Evolutionary conservation across 2,797 vertebrate species (phyloP).

Genomic region (Gastrophryne carolinensis): DNA sequence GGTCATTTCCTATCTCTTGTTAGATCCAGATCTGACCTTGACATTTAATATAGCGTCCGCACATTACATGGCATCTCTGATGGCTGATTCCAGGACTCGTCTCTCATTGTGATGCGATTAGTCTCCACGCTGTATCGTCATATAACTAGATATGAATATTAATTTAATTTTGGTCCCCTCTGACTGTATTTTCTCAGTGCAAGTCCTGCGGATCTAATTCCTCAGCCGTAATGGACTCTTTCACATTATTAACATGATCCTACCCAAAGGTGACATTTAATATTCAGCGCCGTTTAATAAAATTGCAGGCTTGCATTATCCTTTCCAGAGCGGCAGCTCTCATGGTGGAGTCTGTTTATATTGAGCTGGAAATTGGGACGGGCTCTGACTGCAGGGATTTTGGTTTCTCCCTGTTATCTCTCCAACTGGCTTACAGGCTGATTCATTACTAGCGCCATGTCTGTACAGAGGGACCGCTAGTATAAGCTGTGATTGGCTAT

Average conservation of each 20-base stretch:
- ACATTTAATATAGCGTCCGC: too few species aligned
- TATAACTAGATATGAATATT: background rate
- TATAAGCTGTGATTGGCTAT: too few species aligned
- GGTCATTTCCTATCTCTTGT: too few species aligned
- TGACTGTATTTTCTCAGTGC: background rate
- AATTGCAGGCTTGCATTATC: background rate
- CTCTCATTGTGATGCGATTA: background rate
- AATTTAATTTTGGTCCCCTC: background rate
- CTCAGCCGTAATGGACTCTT: background rate
- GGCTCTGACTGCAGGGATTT: too few species aligned
- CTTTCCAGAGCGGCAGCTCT: background rate
- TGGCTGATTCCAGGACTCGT: background rate
- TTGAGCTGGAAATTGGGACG: too few species aligned
- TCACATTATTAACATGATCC: background rate
- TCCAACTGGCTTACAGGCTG: too few species aligned
- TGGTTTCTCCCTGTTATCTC: too few species aligned
- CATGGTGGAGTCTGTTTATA: too few species aligned
- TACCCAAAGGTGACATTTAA: slow-evolving; percentile 18
- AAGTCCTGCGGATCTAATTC: background rate
- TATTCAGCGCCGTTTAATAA: slow-evolving; percentile 32
- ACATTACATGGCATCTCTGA: too few species aligned
- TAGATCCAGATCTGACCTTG: too few species aligned
- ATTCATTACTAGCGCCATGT: too few species aligned
- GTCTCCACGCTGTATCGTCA: background rate
- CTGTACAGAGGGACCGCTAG: too few species aligned